Base-by-base conservation (phyloP, 2,113 vertebrate genomes). In the Macrotus californicus region DNA sequence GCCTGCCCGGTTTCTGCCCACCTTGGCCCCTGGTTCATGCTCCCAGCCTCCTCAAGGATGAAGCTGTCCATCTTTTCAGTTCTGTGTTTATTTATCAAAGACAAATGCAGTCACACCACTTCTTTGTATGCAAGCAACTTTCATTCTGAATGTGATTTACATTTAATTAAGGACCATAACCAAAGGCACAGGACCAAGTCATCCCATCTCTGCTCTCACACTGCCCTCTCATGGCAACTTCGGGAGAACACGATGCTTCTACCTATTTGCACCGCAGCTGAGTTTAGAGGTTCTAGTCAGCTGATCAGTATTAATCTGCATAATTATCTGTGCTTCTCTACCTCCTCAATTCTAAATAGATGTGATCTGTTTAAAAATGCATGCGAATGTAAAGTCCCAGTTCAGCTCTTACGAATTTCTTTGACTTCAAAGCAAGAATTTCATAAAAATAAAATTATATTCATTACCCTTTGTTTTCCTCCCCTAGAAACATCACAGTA, bases 171-270 rank as follows among this genome's bases (percentile, higher is more conserved):
- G 46, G 81, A 69, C 67, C 87, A 36, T n/a, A 64, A 50, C 22
- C 92, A 39, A 39, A 64, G 7, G 48, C 46, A 26, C 6, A 24
- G 34, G 16, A 29, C 10, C 34, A 79, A 73, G 34, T n/a, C 50
- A 15, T 1, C 34, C 31, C 13, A 95, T 92, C 69, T 94, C 80
- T 95, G 95, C 36, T 91, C 96, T 92, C 80, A 91, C 66, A 97
- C 87, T 93, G 96, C 97, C 97, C 97, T 94, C 97, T 97, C 85
- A 12, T 75, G 97, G 92, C 72, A 7, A 8, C 13, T 59, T 56
- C 4, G 4, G 82, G 77, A 82, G 89, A 64, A 46, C 10, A 48
- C 2, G 16, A 16, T 6, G 29, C 12, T n/a, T 73, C 41, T 34
- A 34, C 43, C 43, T 81, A 24, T 24, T 56, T 15, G n/a, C 19